phyloP scores from a whole-genome alignment of 2,888 invertebrate species.

The Serrognathus titanus region DNA sequence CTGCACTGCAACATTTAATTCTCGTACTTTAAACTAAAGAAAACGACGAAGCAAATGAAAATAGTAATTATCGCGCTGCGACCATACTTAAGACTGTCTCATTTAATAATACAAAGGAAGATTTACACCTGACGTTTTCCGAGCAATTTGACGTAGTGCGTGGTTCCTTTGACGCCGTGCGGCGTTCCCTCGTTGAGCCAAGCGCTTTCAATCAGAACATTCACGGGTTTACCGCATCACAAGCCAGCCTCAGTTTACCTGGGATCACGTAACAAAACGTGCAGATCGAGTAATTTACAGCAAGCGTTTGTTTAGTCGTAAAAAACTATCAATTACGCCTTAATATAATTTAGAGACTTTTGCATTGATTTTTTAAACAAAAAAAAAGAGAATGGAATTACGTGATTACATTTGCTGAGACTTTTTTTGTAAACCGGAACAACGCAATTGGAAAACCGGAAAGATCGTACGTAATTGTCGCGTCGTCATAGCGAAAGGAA shows the following conservation, averaged over 20 bases:
- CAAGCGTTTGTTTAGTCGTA: too few species aligned
- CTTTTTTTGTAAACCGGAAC: too few species aligned
- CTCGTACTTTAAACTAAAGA: not conserved
- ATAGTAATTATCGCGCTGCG: not conserved
- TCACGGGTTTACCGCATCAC: conserved; percentile 33
- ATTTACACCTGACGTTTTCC: conserved; percentile 25
- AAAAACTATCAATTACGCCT: too few species aligned
- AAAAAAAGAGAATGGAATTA: too few species aligned
- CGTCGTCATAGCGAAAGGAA: too few species aligned
- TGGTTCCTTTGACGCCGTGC: conserved; percentile 26
- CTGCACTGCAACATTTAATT: not conserved
- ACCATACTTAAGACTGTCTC: not conserved
- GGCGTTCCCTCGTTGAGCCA: conserved; percentile 22
- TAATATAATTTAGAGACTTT: too few species aligned
- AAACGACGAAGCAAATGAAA: not conserved
- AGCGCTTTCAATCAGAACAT: conserved; percentile 31
- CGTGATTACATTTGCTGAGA: too few species aligned
- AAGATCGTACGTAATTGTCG: too few species aligned
- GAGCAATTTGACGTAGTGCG: conserved; percentile 28
- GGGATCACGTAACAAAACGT: conserved; percentile 23
- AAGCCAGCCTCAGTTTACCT: conserved; percentile 30
- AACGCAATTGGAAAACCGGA: too few species aligned
- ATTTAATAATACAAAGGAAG: conserved; percentile 5
- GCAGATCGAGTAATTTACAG: not conserved
- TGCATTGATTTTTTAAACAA: too few species aligned